A percentile compares a stretch with the other conserved stretches of the same genome.
Conservation (phyloP, 2,888 invertebrate genomes). For the Synanthedon myopaeformis region DNA sequence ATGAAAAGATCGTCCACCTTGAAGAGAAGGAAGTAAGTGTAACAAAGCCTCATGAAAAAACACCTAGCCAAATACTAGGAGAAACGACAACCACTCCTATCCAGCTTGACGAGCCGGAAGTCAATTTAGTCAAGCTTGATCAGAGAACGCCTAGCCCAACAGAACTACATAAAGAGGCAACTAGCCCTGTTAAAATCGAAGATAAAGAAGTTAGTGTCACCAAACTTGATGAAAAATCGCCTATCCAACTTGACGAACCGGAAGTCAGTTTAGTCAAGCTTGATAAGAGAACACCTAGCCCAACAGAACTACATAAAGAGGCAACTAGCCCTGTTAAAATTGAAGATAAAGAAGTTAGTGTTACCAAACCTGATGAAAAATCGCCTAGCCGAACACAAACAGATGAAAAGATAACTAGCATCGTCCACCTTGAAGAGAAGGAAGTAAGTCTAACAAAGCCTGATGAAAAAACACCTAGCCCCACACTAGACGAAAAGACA, state of each 20-base stretch:
- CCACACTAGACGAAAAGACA: not conserved
- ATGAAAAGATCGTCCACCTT: not conserved
- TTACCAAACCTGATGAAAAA: constrained; percentile 3
- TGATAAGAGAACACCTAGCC: not conserved
- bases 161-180: not conserved
- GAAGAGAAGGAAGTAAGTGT: not conserved
- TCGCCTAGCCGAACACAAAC: constrained; percentile 14
- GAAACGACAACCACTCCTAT: not conserved
- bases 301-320: not conserved
- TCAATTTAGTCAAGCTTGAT: not conserved
- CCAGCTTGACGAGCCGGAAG: constrained; percentile 1
- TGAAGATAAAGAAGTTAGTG: not conserved
- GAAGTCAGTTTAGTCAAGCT: not conserved
- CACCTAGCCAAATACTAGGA: not conserved
- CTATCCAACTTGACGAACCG: constrained; percentile 1
- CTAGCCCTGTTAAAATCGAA: not conserved
- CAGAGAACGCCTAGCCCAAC: not conserved
- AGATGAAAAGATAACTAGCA: constrained; percentile 9
- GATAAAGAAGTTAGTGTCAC: constrained; percentile 2
- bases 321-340: not conserved
- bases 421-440: not conserved
- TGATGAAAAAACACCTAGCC: not conserved
- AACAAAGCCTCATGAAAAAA: not conserved
- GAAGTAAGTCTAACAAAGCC: not conserved
- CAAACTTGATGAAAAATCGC: constrained; percentile 1